Base-by-base conservation (phyloP, 1,140 invertebrate species). In the Formica exsecta region DNA sequence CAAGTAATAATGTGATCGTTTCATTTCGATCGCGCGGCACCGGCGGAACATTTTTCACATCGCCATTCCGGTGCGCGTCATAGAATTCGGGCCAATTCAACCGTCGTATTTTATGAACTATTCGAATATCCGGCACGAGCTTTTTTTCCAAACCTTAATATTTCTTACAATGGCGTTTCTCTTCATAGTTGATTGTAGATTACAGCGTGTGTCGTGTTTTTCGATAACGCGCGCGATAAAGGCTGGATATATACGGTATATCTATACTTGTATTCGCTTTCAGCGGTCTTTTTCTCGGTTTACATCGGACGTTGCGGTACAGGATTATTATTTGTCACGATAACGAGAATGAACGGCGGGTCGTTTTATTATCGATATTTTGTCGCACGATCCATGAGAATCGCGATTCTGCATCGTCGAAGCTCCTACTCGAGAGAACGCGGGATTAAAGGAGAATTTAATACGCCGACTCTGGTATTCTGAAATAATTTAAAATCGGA, bases 1-100 rank as follows among this genome's bases (percentile, higher is more conserved):
- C 79, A 83, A 59, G 51, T 73, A 74, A 73, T 83, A 83, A 74
- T 73, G 54, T 68, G 79, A 83, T 83, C 79, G 79, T 83, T 83
- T 74, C 79, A 83, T 83, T 83, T 83, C 68, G 79, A 83, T 83
- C 54, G 68, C 79, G 79, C 79, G 79, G 25, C 79, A 59, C 29
- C 66, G 38, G 25, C 13, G 25, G 68, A 32, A 73, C 68, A 83
- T 83, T 83, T 83, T 74, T 83, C 79, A 83, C 77, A 57, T 22
- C 76, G 44, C 62, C 41, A 32, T 80, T 65, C 77, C 9, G 54
- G 25, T 29, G 68, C 54, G 54, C 51, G 68, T 80, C 77, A 70
- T 48, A 74, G 79, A 51, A 73, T 57, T 74, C 41, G 66, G 44
- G 51, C 66, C 79, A 81, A 81, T 83, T 83, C 79, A 83, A 74